Evolutionary conservation across 1,140 invertebrate genomes (phyloP).

Genomic region (Globodera ellingtonae): DNA sequence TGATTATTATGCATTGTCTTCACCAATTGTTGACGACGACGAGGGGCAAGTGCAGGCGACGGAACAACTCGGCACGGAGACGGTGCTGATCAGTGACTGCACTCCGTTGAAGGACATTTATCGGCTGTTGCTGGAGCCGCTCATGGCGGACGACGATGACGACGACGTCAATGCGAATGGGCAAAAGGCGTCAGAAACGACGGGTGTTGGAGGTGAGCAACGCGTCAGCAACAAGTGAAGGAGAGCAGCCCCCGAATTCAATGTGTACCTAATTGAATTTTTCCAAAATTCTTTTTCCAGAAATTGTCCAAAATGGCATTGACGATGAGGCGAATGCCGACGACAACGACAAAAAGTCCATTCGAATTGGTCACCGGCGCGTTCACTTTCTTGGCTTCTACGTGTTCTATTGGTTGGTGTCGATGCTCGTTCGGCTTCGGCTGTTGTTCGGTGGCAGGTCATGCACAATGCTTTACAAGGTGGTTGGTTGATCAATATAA

Average conservation of each 20-base stretch:
- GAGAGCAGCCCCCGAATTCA: no score
- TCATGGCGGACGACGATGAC: background rate
- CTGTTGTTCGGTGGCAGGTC: no score
- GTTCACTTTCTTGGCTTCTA: constrained; percentile 48
- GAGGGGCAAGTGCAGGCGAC: background rate
- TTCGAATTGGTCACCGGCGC: background rate
- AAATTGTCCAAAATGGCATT: background rate
- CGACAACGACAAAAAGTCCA: background rate
- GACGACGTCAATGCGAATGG: background rate
- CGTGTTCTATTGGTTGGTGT: constrained; percentile 40
- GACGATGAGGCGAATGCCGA: background rate
- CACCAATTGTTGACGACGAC: constrained; percentile 17
- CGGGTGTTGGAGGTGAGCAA: no score
- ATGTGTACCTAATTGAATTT: no score
- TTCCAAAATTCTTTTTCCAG: no score
- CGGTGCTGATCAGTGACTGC: constrained; percentile 40
- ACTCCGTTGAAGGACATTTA: constrained; percentile 48
- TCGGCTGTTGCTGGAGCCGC: constrained; percentile 9
- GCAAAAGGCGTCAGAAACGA: no score
- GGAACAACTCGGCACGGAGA: constrained; percentile 19
- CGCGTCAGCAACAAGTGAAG: no score
- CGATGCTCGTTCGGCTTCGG: constrained; percentile 15
- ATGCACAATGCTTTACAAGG: background rate
- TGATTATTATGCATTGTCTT: no score
- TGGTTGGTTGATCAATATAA: constrained; percentile 20